Evolutionary conservation across 2,113 vertebrate species (phyloP).

Genomic region (Silurus glanis): DNA sequence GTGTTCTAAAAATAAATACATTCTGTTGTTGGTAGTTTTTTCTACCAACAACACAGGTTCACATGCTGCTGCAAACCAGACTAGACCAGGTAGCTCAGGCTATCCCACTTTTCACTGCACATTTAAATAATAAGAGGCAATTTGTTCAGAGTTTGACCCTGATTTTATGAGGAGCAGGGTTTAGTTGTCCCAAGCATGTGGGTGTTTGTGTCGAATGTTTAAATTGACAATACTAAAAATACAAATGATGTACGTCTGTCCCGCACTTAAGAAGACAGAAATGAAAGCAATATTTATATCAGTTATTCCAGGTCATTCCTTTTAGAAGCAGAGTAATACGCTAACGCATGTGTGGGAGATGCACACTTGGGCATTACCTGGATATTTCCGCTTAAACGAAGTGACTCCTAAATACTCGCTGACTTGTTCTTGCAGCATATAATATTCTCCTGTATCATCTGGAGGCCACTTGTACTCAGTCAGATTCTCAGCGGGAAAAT

Average conservation of each 20-base stretch:
- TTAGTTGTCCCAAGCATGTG: not conserved
- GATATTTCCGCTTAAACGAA: slow-evolving; percentile 97
- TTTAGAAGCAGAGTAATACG: not conserved
- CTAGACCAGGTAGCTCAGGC: not conserved
- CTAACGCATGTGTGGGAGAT: not conserved
- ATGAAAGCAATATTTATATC: not conserved
- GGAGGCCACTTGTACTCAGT: slow-evolving; percentile 98
- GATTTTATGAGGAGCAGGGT: not conserved
- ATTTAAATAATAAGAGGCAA: not conserved
- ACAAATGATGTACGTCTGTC: not conserved
- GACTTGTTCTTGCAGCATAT: slow-evolving; percentile 98
- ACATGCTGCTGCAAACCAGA: not conserved
- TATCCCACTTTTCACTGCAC: not conserved
- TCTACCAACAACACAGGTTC: not conserved
- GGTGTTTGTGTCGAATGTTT: not conserved
- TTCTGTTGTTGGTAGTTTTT: not conserved
- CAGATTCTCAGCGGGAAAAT: slow-evolving; percentile 96
- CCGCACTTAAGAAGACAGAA: not conserved
- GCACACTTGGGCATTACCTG: slow-evolving; percentile 76
- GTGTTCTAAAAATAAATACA: not conserved
- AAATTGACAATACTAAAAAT: not conserved
- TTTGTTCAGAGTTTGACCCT: not conserved
- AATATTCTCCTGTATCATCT: slow-evolving; percentile 95
- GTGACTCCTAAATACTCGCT: slow-evolving; percentile 98
- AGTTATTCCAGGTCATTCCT: not conserved